Base-by-base conservation (phyloP, 2,888 invertebrate genomes). In the Thereva nobilitata region DNA sequence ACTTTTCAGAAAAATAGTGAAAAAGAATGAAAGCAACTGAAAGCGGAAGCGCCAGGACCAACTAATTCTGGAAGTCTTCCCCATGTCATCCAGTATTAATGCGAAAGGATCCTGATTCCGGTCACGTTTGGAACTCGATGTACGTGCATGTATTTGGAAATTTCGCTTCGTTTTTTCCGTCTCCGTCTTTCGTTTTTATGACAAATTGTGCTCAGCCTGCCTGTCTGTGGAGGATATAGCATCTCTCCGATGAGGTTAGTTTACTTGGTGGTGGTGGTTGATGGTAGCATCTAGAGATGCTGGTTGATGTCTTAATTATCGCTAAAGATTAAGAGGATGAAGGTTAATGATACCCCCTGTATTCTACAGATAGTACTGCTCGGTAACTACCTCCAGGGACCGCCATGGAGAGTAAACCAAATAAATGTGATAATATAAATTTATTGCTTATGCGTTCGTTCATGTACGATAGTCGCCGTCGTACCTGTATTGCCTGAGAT, bases 141-240 rank as follows among this genome's bases (percentile, higher is more conserved):
- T 69, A 69, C 69, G 69, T 69, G 69, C 65, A 69, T 69, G 69
- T 69, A 67, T 69, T 69, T 69, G 69, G 63, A 69, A 69, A 67
- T 69, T 67, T 64, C 59, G 35, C 63, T 35, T 52, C 56, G 56
- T 55, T 53, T 63, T 67, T 57, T 56, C 45, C 55, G 49, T 34
- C 44, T 40, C 42, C 61, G 42, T 47, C 67, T 40, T 63, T 64
- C 55, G 64, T 50, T 69, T 68, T 69, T 69, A 69, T 69, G 68
- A 69, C 67, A 69, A 69, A 69, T 69, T 69, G 67, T 69, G 59
- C 67, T 69, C 63, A 67, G 56, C 54, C 63, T 53, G 56, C 49
- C 44, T 23, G 40, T 47, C 37, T 59, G 45, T 59, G 47, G 35
- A 10, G 47, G 12, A 49, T 37, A 59, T 12, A 12, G 23, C 23